Evolutionary conservation across 2,113 vertebrate genomes (phyloP).

Genomic region (Epinephelus moara): DNA sequence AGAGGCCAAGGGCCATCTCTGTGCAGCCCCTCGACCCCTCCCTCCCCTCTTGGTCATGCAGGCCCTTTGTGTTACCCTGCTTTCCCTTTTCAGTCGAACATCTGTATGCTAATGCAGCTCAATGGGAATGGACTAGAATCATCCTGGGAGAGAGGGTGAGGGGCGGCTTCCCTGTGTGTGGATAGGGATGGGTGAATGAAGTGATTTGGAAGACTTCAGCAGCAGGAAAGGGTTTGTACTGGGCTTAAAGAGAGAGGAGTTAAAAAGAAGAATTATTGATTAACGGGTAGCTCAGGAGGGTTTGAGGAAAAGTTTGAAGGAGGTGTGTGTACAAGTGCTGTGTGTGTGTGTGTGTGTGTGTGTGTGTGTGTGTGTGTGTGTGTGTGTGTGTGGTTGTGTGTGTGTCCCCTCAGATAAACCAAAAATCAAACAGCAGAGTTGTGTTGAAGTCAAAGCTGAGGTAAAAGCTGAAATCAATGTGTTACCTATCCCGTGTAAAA

Average conservation of each 20-base stretch:
- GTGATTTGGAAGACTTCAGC: constrained; percentile 48
- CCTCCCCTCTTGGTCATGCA: constrained; percentile 65
- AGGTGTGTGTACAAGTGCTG: not conserved
- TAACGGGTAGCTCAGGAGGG: constrained; percentile 12
- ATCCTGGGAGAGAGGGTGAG: constrained; percentile 72
- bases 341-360: not conserved
- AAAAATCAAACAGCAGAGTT: not conserved
- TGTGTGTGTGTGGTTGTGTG: not conserved
- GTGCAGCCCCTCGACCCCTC: constrained; percentile 56
- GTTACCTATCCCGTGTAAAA: too few relatives aligned
- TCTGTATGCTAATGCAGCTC: constrained; percentile 86
- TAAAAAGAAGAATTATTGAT: constrained; percentile 36
- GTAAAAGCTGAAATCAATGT: not conserved
- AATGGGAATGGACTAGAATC: constrained; percentile 65
- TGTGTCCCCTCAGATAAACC: not conserved
- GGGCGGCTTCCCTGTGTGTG: constrained; percentile 39
- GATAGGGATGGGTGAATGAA: constrained; percentile 16
- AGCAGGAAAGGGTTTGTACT: constrained; percentile 33
- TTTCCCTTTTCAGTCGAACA: constrained; percentile 83
- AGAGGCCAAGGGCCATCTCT: constrained; percentile 78
- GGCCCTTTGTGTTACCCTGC: constrained; percentile 74
- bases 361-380: constrained; percentile 3
- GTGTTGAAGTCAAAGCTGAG: not conserved
- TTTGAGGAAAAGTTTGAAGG: not conserved
- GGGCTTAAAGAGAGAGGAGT: constrained; percentile 4